A percentile compares a stretch with the other conserved stretches of the same genome.
Evolutionary conservation across 1,140 invertebrate genomes (phyloP).

Genomic region (Aphaenogaster floridana): DNA sequence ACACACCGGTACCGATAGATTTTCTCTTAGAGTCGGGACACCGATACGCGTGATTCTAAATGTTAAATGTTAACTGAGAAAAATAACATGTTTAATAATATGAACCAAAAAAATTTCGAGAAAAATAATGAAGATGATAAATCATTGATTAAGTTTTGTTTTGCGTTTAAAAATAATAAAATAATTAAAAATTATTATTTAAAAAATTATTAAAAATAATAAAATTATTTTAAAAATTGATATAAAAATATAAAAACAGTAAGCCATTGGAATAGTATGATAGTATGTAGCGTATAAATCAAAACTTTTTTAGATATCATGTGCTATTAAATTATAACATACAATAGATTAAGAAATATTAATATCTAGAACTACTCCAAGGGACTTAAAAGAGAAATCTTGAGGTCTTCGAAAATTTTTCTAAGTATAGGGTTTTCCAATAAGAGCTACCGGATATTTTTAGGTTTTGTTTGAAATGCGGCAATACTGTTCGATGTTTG

Average conservation of each 20-base stretch:
- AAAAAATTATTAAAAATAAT: too few relatives aligned
- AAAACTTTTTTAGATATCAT: not conserved
- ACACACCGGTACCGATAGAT: constrained; percentile 9
- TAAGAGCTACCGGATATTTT: too few relatives aligned
- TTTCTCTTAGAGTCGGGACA: not conserved
- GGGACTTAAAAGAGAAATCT: not conserved
- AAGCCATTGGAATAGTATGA: not conserved
- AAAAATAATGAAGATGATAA: not conserved
- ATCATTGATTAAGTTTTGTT: not conserved
- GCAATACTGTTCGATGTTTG: too few relatives aligned
- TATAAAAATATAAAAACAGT: too few relatives aligned
- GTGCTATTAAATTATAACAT: not conserved
- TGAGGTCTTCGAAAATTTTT: not conserved
- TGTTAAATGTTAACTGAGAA: not conserved
- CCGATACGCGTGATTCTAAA: not conserved
- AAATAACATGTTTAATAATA: not conserved
- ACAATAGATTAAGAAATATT: not conserved
- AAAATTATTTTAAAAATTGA: too few relatives aligned
- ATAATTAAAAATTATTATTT: too few relatives aligned
- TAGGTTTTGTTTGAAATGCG: too few relatives aligned
- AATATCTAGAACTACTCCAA: not conserved
- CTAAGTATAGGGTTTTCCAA: not conserved
- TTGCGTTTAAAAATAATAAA: not conserved
- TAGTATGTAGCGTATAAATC: not conserved
- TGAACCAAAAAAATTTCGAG: not conserved